Evolutionary conservation across 2,113 vertebrate species (phyloP), one percentile per base, ranked within the genome.

Genomic region (Bos javanicus): DNA sequence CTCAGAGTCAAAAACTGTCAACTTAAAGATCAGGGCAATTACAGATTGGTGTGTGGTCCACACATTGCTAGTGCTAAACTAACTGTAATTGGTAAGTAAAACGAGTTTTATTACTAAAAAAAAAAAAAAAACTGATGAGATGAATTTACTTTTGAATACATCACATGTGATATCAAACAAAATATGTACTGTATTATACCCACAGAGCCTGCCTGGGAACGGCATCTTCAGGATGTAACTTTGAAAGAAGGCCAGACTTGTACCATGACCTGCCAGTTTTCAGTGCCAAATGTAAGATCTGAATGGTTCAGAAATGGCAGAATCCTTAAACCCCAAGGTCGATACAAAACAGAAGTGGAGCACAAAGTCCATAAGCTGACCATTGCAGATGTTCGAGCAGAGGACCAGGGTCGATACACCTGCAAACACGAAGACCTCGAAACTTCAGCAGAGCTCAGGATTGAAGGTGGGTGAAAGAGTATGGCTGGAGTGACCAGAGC

Each of bases 61-160:
- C 99, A 99, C 94, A 99, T 99, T 81, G 99, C 99, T 97, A 99
- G 99, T 92, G 99, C 99, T 97, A 99, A 99, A 93, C 98, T 99
- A 94, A 99, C 98, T 80, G 99, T 99, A 13, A 98, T 99, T 8
- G 99, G 99, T 99, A 99, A 98, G 99, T 98, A 59, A 90, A 81
- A 74, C 50, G 59, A 43, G 1, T 96, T 98, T 85, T 92, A n/a
- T 30, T 36, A 54, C 7, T 46, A 7, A 46, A 46, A 46, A 46
- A 43, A 43, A 36, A 43, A n/a, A n/a, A 46, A 46, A 46, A 54
- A n/a, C 25, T 46, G 67, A 7, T 92, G 3, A 97, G 50, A 87
- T 74, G 92, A 52, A 43, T 89, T 97, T 93, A 48, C 15, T 48
- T 46, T 59, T 52, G 93, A 94, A 86, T 88, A 46, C 80, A 96